Evolutionary conservation across 2,113 vertebrate genomes (phyloP).

Genomic region (human): GRCh38 chr7:155382001-155382500

Average conservation of each 20-base stretch:
- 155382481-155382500: not conserved
- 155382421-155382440: no score
- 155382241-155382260: not conserved
- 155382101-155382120: no score
- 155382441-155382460: not conserved
- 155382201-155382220: not conserved
- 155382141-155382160: no score
- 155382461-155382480: not conserved
- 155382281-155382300: accelerated
- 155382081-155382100: no score
- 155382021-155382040: not conserved
- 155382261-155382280: not conserved
- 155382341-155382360: not conserved
- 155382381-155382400: not conserved
- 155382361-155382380: not conserved
- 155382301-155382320: not conserved
- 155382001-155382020: not conserved
- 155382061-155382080: no score
- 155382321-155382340: not conserved
- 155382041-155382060: no score
- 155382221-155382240: not conserved
- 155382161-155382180: no score
- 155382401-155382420: no score
- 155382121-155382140: accelerated
- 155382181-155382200: not conserved